These are phyloP conservation scores for Caloenas nicobarica DNA, from an alignment of 2,113 vertebrate genomes.

Conservation along the genomic window DNA sequence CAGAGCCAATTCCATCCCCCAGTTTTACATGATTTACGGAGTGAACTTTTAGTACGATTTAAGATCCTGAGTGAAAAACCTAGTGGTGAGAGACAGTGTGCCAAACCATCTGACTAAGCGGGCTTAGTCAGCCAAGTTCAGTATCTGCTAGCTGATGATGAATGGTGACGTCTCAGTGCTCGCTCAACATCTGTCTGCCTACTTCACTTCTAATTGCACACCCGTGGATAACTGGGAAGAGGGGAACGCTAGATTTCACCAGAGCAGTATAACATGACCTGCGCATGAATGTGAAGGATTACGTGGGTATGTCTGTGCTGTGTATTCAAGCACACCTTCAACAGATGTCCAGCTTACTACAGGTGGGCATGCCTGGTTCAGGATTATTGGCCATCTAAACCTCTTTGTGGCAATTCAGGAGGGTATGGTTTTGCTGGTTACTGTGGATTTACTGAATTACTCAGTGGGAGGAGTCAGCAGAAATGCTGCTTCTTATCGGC, in stretches of 20 bases:
- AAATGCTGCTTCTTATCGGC: conserved; percentile 7
- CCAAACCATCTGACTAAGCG: conserved; percentile 30
- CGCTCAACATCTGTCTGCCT: conserved; percentile 53
- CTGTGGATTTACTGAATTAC: not conserved
- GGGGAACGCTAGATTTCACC: not conserved
- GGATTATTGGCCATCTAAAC: conserved; percentile 6
- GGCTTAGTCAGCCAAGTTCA: conserved; percentile 4
- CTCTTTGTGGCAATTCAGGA: not conserved
- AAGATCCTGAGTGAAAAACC: conserved; percentile 20
- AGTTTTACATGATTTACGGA: not conserved
- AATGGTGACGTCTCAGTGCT: conserved; percentile 6
- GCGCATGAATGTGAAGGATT: not conserved
- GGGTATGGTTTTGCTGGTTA: not conserved
- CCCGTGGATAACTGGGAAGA: not conserved
- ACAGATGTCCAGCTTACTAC: not conserved
- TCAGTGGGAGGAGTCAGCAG: not conserved
- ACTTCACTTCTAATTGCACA: conserved; percentile 28
- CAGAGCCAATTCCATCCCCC: not conserved
- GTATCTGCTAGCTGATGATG: conserved; percentile 44
- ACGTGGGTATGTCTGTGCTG: not conserved
- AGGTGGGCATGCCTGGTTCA: not conserved
- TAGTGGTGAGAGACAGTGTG: conserved; percentile 37
- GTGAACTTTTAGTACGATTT: conserved; percentile 4
- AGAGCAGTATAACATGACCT: not conserved
- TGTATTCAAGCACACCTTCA: conserved; percentile 11